Evolutionary conservation across 2,113 vertebrate species (phyloP).

Genomic region (Dascyllus trimaculatus): DNA sequence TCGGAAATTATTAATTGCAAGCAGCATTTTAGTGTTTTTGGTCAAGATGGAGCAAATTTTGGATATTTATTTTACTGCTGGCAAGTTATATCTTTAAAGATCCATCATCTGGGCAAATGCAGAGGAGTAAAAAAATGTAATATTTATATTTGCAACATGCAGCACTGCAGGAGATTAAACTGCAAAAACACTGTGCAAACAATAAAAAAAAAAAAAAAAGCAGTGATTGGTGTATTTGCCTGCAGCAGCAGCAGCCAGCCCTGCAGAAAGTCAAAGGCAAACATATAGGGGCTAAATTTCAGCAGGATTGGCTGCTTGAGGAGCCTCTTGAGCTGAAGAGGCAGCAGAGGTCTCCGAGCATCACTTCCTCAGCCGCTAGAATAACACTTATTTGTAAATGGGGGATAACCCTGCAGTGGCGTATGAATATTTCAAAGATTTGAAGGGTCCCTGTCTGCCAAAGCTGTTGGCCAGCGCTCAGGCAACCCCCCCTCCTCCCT

Average conservation of each 20-base stretch:
- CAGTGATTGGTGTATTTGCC: too few species aligned
- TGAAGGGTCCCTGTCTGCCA: conserved; percentile 77
- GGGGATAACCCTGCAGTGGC: conserved; percentile 71
- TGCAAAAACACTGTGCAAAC: too few species aligned
- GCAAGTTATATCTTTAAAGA: too few species aligned
- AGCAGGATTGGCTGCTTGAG: conserved; percentile 29
- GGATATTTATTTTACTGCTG: too few species aligned
- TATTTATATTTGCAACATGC: too few species aligned
- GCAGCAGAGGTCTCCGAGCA: conserved; percentile 52
- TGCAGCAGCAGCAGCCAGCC: not conserved
- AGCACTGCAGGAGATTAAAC: too few species aligned
- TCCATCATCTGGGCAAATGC: too few species aligned
- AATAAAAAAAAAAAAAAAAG: too few species aligned
- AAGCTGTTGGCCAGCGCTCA: conserved; percentile 66
- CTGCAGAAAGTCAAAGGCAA: conserved; percentile 23
- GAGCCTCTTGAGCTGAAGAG: conserved; percentile 71
- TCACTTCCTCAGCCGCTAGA: conserved; percentile 63
- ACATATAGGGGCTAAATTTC: conserved; percentile 14
- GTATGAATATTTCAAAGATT: conserved; percentile 84
- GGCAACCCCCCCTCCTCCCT: conserved; percentile 11
- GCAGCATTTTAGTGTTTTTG: too few species aligned
- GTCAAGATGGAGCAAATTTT: too few species aligned
- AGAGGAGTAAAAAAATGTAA: too few species aligned
- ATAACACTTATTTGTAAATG: conserved; percentile 77
- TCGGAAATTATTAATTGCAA: too few species aligned